Percentiles rank a stretch among this genome's conserved stretches.
Conservation (phyloP, 2,113 vertebrate genomes). For the Upupa epops region DNA sequence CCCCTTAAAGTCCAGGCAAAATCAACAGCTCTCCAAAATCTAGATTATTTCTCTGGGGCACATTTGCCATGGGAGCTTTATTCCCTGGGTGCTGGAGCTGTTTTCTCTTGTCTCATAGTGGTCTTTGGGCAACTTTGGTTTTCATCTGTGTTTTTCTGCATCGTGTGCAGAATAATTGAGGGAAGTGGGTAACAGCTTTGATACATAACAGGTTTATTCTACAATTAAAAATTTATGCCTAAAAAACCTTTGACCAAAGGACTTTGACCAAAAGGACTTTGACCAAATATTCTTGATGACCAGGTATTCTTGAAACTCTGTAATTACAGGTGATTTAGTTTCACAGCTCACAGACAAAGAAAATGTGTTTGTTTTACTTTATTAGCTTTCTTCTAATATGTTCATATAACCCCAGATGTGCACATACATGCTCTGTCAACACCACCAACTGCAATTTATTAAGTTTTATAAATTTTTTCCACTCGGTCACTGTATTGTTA, state of each 20-base stretch:
- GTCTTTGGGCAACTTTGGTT: not conserved
- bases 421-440: constrained; percentile 35
- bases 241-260: rapidly evolving
- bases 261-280: not conserved
- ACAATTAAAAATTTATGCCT: not conserved
- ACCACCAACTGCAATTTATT: constrained; percentile 56
- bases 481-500: not conserved
- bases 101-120: not conserved
- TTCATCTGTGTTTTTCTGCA: not conserved
- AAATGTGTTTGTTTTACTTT: constrained; percentile 56
- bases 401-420: constrained; percentile 12
- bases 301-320: not conserved
- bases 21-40: not conserved
- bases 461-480: constrained; percentile 41
- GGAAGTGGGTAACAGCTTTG: not conserved
- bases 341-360: constrained; percentile 52
- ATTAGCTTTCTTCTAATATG: constrained; percentile 38
- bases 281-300: not conserved
- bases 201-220: not conserved
- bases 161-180: not conserved
- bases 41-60: not conserved
- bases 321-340: constrained; percentile 42
- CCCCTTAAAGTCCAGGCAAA: not conserved
- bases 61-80: not conserved
- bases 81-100: not conserved